Evolutionary conservation across 2,888 invertebrate genomes (phyloP), one percentile per base, ranked within the genome.

Genomic region (Saturnia pavonia): DNA sequence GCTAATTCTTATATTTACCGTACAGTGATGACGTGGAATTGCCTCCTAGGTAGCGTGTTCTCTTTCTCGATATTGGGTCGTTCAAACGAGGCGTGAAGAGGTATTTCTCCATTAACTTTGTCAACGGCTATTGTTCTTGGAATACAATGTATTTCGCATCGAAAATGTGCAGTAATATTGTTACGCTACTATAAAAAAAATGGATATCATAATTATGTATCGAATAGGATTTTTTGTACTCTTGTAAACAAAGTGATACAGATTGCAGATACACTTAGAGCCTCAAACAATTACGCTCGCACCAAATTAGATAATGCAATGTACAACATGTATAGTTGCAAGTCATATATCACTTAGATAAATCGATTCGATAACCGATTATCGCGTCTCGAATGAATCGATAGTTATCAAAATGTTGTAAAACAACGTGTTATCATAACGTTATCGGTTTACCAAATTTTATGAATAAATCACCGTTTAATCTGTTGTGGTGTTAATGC

Each of bases 331-430:
- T 72, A 77, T 77, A 75, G 75, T 78, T 78, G 74, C 72, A 74
- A 74, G 65, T 71, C 65, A 71, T 71, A 71, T 71, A 71, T 71
- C 51, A 71, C 68, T 72, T 72, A 72, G 75, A 80, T 79, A 77
- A 71, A 80, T 77, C 76, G 73, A 72, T 70, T 70, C 70, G 80
- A 76, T 82, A 83, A 71, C 75, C 72, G 76, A 78, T 78, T 82
- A 82, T 80, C 77, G 72, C 74, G 75, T 74, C 74, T 74, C 72
- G 73, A 74, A 77, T 78, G 27, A 81, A 76, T 79, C 79, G 83
- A 83, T 83, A 74, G 73, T 72, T 83, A 83, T 84, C 82, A 72
- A 72, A 76, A 73, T 76, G 77, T 82, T 83, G 81, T 84, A 81
- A 81, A 82, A 80, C 79, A 78, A 76, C 74, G 71, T 72, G 76